Evolutionary conservation across 1,140 invertebrate genomes (phyloP).

Genomic region (Platorchestia sp.): DNA sequence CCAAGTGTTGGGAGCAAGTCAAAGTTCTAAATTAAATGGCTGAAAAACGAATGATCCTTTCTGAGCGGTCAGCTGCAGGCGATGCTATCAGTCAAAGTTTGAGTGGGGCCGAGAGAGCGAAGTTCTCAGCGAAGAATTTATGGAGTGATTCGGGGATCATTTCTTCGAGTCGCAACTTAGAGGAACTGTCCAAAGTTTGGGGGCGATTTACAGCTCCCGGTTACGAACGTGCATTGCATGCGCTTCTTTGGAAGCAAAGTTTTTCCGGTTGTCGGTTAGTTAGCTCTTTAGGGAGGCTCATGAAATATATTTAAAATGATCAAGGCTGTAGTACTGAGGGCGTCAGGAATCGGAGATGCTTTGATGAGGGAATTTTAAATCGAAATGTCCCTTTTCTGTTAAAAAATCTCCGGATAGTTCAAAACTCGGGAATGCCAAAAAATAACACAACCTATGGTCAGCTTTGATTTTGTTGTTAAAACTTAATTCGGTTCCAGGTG

Average conservation of each 20-base stretch:
- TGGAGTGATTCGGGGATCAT: background rate
- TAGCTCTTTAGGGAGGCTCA: background rate
- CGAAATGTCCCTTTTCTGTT: background rate
- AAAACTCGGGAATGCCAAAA: background rate
- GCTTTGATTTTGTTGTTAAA: background rate
- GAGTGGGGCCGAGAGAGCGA: background rate
- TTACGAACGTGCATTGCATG: background rate
- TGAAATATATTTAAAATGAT: background rate
- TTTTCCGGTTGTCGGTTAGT: background rate
- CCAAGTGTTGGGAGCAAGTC: background rate
- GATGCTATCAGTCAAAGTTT: constrained; percentile 8
- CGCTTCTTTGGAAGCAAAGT: background rate
- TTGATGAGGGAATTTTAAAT: background rate
- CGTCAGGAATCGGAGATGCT: background rate
- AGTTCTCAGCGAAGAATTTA: constrained; percentile 8
- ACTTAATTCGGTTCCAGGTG: background rate
- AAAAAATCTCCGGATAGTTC: background rate
- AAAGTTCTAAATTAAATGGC: background rate
- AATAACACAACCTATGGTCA: background rate
- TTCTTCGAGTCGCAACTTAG: background rate
- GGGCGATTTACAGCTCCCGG: background rate
- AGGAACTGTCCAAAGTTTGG: background rate
- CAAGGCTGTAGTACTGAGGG: background rate
- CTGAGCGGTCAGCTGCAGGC: background rate
- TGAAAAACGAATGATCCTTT: background rate